A percentile compares a stretch with the other conserved stretches of the same genome.
Conservation (phyloP, 2,888 invertebrate species). For the Epistrophe eligans region DNA sequence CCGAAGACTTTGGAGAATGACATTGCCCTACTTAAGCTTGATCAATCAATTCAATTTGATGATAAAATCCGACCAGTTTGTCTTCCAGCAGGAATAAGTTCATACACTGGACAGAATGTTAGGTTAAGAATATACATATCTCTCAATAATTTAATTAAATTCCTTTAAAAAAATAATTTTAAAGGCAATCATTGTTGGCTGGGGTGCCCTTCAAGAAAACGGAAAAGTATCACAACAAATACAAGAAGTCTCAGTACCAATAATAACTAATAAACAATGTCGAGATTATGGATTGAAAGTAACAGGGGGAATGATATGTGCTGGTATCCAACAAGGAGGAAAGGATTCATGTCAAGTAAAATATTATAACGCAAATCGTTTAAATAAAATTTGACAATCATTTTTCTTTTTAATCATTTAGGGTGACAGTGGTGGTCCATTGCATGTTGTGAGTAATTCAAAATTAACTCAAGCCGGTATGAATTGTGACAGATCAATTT, state of each 20-base stretch:
- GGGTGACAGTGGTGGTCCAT: conserved; percentile 72
- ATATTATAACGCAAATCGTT: neutral
- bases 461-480: conserved; percentile 61
- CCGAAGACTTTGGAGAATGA: conserved; percentile 61
- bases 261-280: conserved; percentile 71
- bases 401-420: neutral
- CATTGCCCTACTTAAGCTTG: conserved; percentile 69
- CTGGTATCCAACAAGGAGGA: conserved; percentile 59
- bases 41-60: conserved; percentile 53
- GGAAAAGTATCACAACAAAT: conserved; percentile 58
- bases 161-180: neutral
- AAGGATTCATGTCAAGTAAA: conserved; percentile 74
- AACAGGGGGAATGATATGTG: conserved; percentile 58
- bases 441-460: conserved; percentile 55
- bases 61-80: conserved; percentile 74
- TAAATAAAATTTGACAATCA: neutral
- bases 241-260: conserved; percentile 71
- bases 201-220: conserved; percentile 67
- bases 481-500: neutral
- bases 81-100: conserved; percentile 45
- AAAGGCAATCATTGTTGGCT: conserved; percentile 72
- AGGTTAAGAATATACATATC: neutral
- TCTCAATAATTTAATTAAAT: neutral
- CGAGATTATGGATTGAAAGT: conserved; percentile 48
- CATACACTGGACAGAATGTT: conserved; percentile 69